A percentile compares a stretch with the other conserved stretches of the same genome.
Evolutionary conservation across 2,888 invertebrate genomes (phyloP).

Genomic region (Colletes collaris): DNA sequence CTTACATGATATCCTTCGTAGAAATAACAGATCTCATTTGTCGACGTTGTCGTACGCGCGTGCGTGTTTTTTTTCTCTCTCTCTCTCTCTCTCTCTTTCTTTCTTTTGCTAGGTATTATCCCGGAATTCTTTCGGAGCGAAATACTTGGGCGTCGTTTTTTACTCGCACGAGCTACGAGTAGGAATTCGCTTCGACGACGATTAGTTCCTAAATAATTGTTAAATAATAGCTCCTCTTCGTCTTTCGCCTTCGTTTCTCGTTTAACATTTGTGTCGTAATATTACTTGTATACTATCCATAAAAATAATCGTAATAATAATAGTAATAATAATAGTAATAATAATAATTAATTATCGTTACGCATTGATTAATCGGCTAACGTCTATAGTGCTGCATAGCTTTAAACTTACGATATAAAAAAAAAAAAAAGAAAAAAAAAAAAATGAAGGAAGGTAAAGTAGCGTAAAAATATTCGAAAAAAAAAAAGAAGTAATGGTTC

Average conservation of each 20-base stretch:
- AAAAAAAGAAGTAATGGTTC: constrained; percentile 38
- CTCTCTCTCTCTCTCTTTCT: neutral
- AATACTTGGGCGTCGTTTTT: constrained; percentile 55
- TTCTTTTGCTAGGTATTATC: constrained; percentile 11
- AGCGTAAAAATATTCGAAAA: constrained; percentile 74
- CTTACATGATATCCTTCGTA: constrained; percentile 67
- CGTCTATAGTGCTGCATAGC: constrained; percentile 71
- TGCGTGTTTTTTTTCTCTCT: constrained; percentile 19
- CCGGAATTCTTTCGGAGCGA: constrained; percentile 56
- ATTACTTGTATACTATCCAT: constrained; percentile 67
- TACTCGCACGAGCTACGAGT: constrained; percentile 64
- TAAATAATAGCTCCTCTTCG: constrained; percentile 60
- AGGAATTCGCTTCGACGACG: constrained; percentile 51
- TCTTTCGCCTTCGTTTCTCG: constrained; percentile 50
- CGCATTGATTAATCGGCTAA: constrained; percentile 71
- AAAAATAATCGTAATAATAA: constrained; percentile 60
- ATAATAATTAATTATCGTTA: constrained; percentile 55
- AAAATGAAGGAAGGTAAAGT: constrained; percentile 55
- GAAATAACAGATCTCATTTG: constrained; percentile 78
- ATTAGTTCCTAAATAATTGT: constrained; percentile 57
- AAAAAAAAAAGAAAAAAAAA: constrained; percentile 65
- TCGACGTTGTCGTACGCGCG: constrained; percentile 62
- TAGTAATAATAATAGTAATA: constrained; percentile 5
- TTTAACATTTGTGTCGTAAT: constrained; percentile 50
- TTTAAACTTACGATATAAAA: constrained; percentile 74